Conservation (phyloP, 2,797 vertebrate species). For the Danio kyathit region DNA sequence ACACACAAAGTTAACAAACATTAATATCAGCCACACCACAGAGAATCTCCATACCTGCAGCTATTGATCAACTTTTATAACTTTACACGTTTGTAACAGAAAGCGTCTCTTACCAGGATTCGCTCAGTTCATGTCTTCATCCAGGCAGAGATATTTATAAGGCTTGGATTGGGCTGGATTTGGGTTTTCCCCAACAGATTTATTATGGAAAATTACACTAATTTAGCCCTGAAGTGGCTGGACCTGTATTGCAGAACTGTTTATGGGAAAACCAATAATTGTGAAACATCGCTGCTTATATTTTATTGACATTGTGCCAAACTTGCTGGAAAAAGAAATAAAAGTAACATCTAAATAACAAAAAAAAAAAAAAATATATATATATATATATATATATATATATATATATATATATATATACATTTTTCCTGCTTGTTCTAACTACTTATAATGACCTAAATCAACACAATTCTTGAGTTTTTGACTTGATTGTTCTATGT, state of each 20-base stretch:
- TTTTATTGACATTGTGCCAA: neutral
- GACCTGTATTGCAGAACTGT: neutral
- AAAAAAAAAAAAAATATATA: neutral
- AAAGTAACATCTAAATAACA: too few relatives aligned
- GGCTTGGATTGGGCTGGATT: neutral
- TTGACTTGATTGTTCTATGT: too few relatives aligned
- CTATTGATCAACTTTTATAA: neutral
- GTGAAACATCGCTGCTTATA: neutral
- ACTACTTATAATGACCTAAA: too few relatives aligned
- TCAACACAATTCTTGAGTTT: too few relatives aligned
- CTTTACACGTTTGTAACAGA: neutral
- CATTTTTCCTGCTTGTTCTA: too few relatives aligned
- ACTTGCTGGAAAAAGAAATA: neutral
- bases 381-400: too few relatives aligned
- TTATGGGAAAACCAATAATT: neutral
- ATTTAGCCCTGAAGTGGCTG: neutral
- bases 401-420: too few relatives aligned
- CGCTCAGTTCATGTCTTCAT: neutral
- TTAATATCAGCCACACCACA: neutral
- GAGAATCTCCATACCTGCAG: neutral
- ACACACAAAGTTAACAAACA: neutral
- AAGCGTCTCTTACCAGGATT: slow-evolving; percentile 2
- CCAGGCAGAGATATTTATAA: neutral
- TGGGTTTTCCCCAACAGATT: slow-evolving; percentile 23
- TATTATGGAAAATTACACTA: neutral